phyloP scores from a whole-genome alignment of 2,888 invertebrate genomes.

The Oasisia sp. region DNA sequence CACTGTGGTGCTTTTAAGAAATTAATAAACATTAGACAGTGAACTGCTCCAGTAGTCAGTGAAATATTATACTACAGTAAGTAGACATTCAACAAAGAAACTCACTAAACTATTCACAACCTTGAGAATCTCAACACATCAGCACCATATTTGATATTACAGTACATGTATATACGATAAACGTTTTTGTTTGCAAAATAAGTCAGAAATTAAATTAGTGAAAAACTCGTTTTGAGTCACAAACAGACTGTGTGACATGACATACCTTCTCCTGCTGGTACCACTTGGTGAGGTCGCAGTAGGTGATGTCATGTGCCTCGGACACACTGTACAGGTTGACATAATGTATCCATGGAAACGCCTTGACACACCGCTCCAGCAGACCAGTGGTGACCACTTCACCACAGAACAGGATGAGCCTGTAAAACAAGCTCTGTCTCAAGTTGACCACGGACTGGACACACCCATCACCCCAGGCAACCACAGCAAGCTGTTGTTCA shows the following conservation, averaged over 20 bases:
- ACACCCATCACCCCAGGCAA: too few species aligned
- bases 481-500: too few species aligned
- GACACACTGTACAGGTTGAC: conserved; percentile 66
- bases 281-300: conserved; percentile 59
- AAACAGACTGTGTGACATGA: not conserved
- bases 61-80: too few species aligned
- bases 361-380: conserved; percentile 56
- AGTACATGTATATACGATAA: not conserved
- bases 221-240: too few species aligned
- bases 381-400: conserved; percentile 65
- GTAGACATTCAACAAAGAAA: too few species aligned
- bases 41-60: too few species aligned
- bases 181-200: not conserved
- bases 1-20: too few species aligned
- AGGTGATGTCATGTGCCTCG: conserved; percentile 65
- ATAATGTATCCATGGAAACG: conserved; percentile 59
- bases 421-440: conserved; percentile 19
- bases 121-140: too few species aligned
- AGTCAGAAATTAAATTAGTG: not conserved
- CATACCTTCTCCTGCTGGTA: conserved; percentile 49
- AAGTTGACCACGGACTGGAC: not conserved
- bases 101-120: too few species aligned
- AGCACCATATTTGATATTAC: too few species aligned
- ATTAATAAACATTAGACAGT: too few species aligned
- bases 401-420: conserved; percentile 59